A percentile compares a stretch with the other conserved stretches of the same genome.
These are phyloP conservation scores for Poecile atricapillus DNA, from an alignment of 2,113 vertebrate species.

Conservation along the genomic window DNA sequence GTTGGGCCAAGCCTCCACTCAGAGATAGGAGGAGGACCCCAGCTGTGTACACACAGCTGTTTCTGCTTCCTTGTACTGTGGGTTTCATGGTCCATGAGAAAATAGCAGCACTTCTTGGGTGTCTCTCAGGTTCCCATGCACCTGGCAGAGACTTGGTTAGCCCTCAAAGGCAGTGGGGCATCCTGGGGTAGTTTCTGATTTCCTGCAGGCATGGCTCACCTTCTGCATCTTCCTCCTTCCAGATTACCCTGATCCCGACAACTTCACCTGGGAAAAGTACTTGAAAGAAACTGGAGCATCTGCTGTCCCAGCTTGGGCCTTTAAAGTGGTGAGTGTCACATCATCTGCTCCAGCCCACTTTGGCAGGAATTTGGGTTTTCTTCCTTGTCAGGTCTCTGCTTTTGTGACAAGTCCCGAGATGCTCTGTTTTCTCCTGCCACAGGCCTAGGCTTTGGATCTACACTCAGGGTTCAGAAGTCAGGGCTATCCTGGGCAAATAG, in stretches of 20 bases:
- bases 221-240: neutral
- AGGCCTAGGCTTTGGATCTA: neutral
- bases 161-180: neutral
- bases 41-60: neutral
- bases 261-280: constrained; percentile 93
- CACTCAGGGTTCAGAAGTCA: neutral
- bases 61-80: neutral
- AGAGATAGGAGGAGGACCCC: neutral
- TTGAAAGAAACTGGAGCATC: constrained; percentile 89
- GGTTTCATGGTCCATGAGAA: neutral
- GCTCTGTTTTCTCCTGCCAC: neutral
- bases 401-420: neutral
- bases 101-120: neutral
- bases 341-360: neutral
- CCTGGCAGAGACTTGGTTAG: neutral
- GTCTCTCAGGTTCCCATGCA: neutral
- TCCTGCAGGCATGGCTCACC: neutral
- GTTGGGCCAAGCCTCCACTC: neutral
- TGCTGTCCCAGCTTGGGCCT: constrained; percentile 86
- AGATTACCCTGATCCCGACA: constrained; percentile 92
- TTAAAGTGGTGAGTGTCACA: constrained; percentile 83
- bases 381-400: neutral
- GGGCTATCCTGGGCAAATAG: neutral
- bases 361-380: neutral
- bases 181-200: neutral